These are phyloP conservation scores for Listronotus bonariensis DNA, from an alignment of 1,140 invertebrate genomes.

Conservation along the genomic window DNA sequence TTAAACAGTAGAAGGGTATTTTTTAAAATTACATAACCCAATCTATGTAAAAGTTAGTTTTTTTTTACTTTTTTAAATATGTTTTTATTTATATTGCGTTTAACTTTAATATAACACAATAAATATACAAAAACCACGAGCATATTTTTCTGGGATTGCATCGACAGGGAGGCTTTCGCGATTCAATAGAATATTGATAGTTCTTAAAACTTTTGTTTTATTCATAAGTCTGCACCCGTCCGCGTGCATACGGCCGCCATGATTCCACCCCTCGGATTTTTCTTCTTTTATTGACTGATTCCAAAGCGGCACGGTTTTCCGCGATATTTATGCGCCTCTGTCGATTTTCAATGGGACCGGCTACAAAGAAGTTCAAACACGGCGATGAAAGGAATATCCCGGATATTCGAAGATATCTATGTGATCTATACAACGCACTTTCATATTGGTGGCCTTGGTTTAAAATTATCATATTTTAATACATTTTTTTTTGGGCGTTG, in stretches of 20 bases:
- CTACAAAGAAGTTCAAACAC: slow-evolving; percentile 19
- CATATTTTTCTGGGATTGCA: background rate
- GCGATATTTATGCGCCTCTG: slow-evolving; percentile 47
- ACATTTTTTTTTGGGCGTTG: too few relatives aligned
- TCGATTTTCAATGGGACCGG: slow-evolving; percentile 28
- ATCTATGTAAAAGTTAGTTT: too few relatives aligned
- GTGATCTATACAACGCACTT: slow-evolving; percentile 23
- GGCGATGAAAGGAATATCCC: slow-evolving; percentile 28
- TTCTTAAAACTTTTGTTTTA: slow-evolving; percentile 54
- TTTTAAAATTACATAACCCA: too few relatives aligned
- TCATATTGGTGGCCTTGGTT: slow-evolving; percentile 21
- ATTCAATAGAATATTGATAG: slow-evolving; percentile 42
- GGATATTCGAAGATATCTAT: slow-evolving; percentile 28
- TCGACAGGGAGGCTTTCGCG: slow-evolving; percentile 4
- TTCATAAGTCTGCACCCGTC: slow-evolving; percentile 49
- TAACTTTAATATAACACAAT: too few relatives aligned
- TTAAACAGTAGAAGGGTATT: too few relatives aligned
- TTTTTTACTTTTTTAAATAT: too few relatives aligned
- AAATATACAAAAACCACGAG: background rate
- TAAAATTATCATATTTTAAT: slow-evolving; percentile 26
- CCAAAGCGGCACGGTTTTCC: slow-evolving; percentile 44
- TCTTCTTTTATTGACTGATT: slow-evolving; percentile 52
- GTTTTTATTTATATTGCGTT: too few relatives aligned
- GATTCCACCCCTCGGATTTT: slow-evolving; percentile 49
- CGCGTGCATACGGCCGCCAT: slow-evolving; percentile 5